Conservation (phyloP, 2,888 invertebrate genomes). For the Boloria selene region DNA sequence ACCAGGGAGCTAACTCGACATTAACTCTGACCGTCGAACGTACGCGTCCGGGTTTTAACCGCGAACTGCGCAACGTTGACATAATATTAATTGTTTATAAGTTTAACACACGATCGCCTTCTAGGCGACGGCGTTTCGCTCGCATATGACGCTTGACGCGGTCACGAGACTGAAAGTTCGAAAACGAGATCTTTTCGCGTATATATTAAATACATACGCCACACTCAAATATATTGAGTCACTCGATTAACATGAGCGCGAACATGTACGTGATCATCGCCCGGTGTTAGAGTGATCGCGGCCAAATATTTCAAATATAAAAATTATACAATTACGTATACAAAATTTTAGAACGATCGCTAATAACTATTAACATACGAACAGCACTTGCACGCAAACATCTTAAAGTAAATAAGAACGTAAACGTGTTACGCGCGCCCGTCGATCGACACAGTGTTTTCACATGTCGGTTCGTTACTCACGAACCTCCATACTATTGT, state of each 20-base stretch:
- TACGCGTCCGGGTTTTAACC: neutral
- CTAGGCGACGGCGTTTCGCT: no score
- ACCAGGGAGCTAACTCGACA: slow-evolving; percentile 59
- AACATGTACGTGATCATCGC: neutral
- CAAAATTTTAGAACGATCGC: slow-evolving; percentile 4
- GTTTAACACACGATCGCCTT: no score
- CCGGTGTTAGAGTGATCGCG: slow-evolving; percentile 16
- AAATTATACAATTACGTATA: no score
- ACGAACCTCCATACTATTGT: neutral
- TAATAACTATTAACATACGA: neutral
- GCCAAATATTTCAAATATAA: neutral
- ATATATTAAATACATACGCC: neutral
- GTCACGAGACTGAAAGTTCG: slow-evolving; percentile 10
- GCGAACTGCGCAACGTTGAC: neutral
- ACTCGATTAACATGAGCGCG: slow-evolving; percentile 5
- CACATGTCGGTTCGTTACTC: neutral
- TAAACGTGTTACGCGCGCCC: neutral
- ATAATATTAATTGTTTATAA: no score
- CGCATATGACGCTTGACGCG: neutral
- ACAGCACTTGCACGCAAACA: neutral
- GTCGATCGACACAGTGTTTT: slow-evolving; percentile 7
- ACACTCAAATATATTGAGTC: neutral
- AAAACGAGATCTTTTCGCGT: neutral
- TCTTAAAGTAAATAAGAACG: no score
- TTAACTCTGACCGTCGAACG: neutral